Base-by-base conservation (phyloP, 2,888 invertebrate genomes). In the Cephus rjabovi region DNA sequence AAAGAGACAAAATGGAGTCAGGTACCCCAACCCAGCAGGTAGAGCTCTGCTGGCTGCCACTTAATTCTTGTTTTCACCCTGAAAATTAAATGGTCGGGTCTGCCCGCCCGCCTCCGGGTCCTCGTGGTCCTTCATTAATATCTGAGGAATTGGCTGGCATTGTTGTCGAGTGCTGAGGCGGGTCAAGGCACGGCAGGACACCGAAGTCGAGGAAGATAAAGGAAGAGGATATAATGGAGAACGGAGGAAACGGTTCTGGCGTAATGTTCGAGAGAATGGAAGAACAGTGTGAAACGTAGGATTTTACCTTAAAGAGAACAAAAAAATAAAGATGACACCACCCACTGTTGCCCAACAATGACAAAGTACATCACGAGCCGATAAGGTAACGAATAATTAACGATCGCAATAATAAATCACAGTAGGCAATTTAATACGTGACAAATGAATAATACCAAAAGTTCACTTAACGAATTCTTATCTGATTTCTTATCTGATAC, bases 41-140 rank as follows among this genome's bases (percentile, higher is more conserved):
- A 34, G 33, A 34, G 56, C 56, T 78, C 80, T 69, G 71, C 70
- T 75, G 78, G 76, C 80, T 77, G 76, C 82, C 78, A 83, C 82
- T 83, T 83, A 82, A 81, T 83, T 83, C 82, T 83, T 82, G 82
- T 83, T 82, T 83, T 83, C 81, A 82, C 80, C 80, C 82, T 81
- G 79, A 80, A 81, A 82, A 83, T 82, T 83, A 82, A 82, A 83
- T 81, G 82, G 71, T 56, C 23, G 56, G 34, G 76, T 81, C 82
- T 78, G 81, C 76, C 77, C 79, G 75, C 79, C 71, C 81, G 75
- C 79, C 79, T 77, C 73, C 76, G 73, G 75, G 75, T 75, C 79
- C 75, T 81, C 79, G 76, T 77, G 82, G 81, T 80, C 82, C 81
- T 83, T 83, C 81, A 83, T 83, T 83, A 82, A 83, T 83, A 82